Conservation (phyloP, 53 echinoderm and acorn worm genomes). For the Echinometra lucunter region DNA sequence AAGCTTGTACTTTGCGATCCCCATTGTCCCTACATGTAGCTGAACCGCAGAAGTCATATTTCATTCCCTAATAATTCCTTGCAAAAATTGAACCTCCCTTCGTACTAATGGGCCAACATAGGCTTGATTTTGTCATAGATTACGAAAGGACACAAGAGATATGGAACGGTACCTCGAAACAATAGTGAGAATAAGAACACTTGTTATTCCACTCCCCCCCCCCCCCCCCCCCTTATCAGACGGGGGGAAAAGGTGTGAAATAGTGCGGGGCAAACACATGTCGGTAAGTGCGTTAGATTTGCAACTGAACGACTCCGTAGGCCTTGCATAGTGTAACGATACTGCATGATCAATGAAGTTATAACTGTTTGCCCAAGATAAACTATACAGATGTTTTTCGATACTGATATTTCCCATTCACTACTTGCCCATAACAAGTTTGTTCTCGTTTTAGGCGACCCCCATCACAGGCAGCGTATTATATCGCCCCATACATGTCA, state of each 20-base stretch:
- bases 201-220: background rate
- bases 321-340: background rate
- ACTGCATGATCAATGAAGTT: background rate
- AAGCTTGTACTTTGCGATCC: no score
- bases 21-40: no score
- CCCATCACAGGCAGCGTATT: no score
- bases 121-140: background rate
- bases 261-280: background rate
- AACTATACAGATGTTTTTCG: background rate
- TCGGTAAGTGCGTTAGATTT: background rate
- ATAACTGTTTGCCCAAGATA: background rate
- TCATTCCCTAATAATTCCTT: background rate
- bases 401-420: background rate
- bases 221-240: no score
- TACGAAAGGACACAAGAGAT: background rate
- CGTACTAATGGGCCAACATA: background rate
- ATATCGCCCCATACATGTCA: no score
- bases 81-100: no score
- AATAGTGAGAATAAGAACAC: constrained; percentile 29
- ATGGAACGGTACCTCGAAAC: constrained; percentile 2
- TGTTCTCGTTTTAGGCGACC: no score
- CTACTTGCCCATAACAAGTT: no score
- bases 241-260: background rate
- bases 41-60: background rate
- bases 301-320: background rate